Evolutionary conservation across 2,888 invertebrate genomes (phyloP), one percentile per base, ranked within the genome.

Genomic region (Psylliodes chrysocephalus): DNA sequence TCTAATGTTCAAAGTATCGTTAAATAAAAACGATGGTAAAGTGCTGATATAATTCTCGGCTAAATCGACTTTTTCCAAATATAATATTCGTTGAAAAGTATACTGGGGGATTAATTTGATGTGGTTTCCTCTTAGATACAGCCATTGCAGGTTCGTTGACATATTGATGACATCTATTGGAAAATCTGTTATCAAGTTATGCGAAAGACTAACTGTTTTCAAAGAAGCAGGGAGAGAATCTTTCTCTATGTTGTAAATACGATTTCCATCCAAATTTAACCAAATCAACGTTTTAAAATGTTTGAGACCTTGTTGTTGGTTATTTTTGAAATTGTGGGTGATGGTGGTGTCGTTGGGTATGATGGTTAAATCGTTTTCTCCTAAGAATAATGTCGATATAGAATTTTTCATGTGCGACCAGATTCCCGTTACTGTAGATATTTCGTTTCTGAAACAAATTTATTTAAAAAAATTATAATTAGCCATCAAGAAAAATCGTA

Each of bases 331-430:
- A 66, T 73, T 71, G 70, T 79, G 78, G 40, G 73, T 72, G 12
- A 73, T 63, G 40, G 73, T 72, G 12, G 73, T 63, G 42, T 82
- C 85, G 5, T 84, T 79, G 18, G 89, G 88, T 65, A 95, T 84
- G 71, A 90, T 88, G 8, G 88, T 87, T 60, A 95, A 87, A 77
- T 93, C 92, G 77, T 95, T 95, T 74, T 91, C 92, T 17, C 92
- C 91, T 60, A 95, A 85, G 77, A 93, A 93, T 64, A 93, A 84
- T 72, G 92, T 92, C 6, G 91, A 89, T 67, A 94, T 80, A 8
- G 91, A 91, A 70, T 90, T 90, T 77, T 89, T 89, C 76, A 91
- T 86, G 75, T 90, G 88, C 67, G 91, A 90, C 94, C 94, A 94
- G 77, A 90, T 90, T 19, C 91, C 89, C 61, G 88, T 88, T 71